Evolutionary conservation across 2,888 invertebrate species (phyloP), one percentile per base, ranked within the genome.

Genomic region (Volucella zonaria): DNA sequence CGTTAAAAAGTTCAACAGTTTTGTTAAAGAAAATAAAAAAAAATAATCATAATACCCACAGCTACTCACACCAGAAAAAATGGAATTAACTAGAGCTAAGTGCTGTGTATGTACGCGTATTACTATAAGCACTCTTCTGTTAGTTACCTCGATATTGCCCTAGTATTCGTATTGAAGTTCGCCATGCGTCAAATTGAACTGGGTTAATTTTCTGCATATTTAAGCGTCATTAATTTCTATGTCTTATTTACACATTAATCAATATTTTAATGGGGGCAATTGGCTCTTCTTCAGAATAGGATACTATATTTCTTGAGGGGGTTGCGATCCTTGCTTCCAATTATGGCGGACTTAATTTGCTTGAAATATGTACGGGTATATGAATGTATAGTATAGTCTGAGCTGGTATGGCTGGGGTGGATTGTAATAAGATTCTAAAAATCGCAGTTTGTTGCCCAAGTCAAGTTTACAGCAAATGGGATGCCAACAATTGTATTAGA

Each of bases 141-240:
- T 6, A 31, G 31, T 31, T 31, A 31, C 31, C 31, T 31, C 31
- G 31, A 31, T 31, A 31, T 31, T 31, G 31, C 6, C 31, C 4
- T 31, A 31, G 31, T 31, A 31, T 31, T 3, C 64, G 74, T 74
- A 59, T 64, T 61, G 61, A 71, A 83, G 81, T 85, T 85, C 59
- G n/a, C 85, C 81, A 85, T 73, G 85, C 85, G 85, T 85, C 85
- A 85, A 85, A 85, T 85, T 85, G 77, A 77, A 85, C 76, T 85
- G 76, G 77, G 81, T 85, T 81, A 85, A 85, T 85, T 85, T 85
- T 77, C 85, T 76, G 80, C 85, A 85, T 81, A 81, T 85, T 81
- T 85, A 85, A 85, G 85, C 85, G 73, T 76, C 85, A 85, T 85
- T 85, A 85, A 85, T 80, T 85, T 81, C 80, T 76, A 59, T 81